phyloP scores from a whole-genome alignment of 2,888 invertebrate genomes.

The Macaria liturata region DNA sequence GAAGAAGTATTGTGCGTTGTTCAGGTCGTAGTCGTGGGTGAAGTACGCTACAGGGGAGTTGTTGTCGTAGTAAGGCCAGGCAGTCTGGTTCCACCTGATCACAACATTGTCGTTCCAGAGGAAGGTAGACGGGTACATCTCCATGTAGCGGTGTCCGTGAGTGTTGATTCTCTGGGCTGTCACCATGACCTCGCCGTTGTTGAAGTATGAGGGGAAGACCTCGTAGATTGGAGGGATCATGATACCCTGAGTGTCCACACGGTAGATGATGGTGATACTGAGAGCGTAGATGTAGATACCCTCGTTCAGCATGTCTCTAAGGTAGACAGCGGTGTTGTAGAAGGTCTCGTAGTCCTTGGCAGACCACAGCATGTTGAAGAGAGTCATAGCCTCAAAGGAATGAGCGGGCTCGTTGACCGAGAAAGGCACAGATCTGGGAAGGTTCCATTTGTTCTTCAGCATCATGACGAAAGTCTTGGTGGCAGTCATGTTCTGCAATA shows the following conservation, averaged over 20 bases:
- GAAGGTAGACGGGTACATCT: conserved; percentile 56
- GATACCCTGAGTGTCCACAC: conserved; percentile 85
- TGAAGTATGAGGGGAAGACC: conserved; percentile 88
- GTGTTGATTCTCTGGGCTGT: conserved; percentile 84
- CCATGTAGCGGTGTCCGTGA: conserved; percentile 55
- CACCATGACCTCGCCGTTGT: conserved; percentile 86
- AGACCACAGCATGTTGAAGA: conserved; percentile 87
- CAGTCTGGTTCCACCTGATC: conserved; percentile 85
- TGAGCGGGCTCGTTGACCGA: conserved; percentile 80
- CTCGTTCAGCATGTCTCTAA: conserved; percentile 87
- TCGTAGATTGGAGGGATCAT: conserved; percentile 88
- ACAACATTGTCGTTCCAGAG: conserved; percentile 73
- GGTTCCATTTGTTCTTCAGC: conserved; percentile 75
- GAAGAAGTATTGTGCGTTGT: conserved; percentile 85
- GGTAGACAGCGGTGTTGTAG: conserved; percentile 86
- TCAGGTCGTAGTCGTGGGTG: conserved; percentile 88
- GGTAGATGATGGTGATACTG: conserved; percentile 85
- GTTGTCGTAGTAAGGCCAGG: conserved; percentile 78
- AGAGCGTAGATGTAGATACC: conserved; percentile 87
- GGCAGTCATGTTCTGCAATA: conserved; percentile 75
- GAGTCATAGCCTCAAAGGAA: conserved; percentile 83
- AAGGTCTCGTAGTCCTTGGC: conserved; percentile 89
- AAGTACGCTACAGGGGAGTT: conserved; percentile 86
- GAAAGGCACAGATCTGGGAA: conserved; percentile 84
- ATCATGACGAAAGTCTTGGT: conserved; percentile 81